These are phyloP conservation scores for Sardinella longiceps DNA, from an alignment of 2,797 vertebrate genomes.

Conservation along the genomic window DNA sequence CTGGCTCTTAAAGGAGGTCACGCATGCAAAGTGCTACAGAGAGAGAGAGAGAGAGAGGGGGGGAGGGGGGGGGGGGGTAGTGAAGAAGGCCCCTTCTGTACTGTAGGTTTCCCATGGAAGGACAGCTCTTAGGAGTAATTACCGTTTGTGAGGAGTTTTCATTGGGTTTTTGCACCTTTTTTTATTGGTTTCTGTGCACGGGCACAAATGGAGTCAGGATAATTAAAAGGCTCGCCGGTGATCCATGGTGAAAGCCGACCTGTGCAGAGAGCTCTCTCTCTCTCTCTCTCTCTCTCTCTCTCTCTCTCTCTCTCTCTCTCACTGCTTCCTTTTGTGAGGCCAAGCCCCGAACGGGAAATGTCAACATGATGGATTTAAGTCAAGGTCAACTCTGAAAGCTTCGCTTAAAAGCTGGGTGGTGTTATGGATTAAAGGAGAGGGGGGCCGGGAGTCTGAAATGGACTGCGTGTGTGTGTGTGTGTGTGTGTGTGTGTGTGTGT, in stretches of 20 bases:
- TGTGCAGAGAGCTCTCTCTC: not conserved
- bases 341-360: constrained; percentile 60
- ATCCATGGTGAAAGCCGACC: constrained; percentile 28
- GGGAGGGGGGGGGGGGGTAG: not conserved
- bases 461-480: constrained; percentile 4
- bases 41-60: not conserved
- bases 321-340: constrained; percentile 39
- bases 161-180: constrained; percentile 48
- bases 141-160: constrained; percentile 55
- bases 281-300: not conserved
- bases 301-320: not conserved
- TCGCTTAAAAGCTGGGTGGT: constrained; percentile 65
- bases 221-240: constrained; percentile 63
- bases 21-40: not conserved
- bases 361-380: constrained; percentile 75
- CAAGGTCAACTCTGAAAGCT: constrained; percentile 76
- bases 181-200: constrained; percentile 51
- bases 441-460: not conserved
- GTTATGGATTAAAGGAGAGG: constrained; percentile 67
- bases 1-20: not conserved
- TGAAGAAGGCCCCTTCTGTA: constrained; percentile 41
- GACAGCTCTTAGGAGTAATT: constrained; percentile 66
- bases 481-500: not conserved
- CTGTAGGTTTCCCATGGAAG: constrained; percentile 54
- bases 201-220: constrained; percentile 63